phyloP scores from a whole-genome alignment of 2,113 vertebrate genomes.

The Psephotus haematonotus region DNA sequence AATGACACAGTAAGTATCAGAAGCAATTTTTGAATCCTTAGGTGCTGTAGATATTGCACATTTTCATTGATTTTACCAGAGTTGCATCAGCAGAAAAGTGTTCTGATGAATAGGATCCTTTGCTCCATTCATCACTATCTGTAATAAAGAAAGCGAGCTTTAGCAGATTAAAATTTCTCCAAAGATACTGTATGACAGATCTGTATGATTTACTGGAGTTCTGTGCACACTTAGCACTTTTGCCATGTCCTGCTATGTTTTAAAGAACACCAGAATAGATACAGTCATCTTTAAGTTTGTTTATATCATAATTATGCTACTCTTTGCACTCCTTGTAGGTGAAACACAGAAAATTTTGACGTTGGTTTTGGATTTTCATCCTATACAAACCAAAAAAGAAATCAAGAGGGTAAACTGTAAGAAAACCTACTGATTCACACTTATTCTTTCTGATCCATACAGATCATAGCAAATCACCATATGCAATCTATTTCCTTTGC shows the following conservation, averaged over 20 bases:
- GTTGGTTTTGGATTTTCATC: background rate
- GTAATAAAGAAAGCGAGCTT: background rate
- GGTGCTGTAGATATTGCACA: background rate
- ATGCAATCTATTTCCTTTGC: conserved; percentile 99
- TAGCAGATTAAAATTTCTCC: conserved; percentile 16
- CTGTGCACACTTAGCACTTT: background rate
- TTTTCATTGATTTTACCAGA: background rate
- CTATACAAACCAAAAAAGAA: background rate
- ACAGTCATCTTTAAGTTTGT: background rate
- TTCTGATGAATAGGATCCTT: background rate
- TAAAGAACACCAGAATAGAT: background rate
- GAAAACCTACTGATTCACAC: conserved; percentile 12
- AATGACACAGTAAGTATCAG: background rate
- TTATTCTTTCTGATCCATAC: conserved; percentile 53
- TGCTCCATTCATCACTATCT: background rate
- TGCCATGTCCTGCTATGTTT: background rate
- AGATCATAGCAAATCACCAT: conserved; percentile 99
- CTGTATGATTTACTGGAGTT: background rate
- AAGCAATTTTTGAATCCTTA: background rate
- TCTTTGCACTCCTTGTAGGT: background rate
- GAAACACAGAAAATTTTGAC: background rate
- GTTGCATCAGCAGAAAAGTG: background rate
- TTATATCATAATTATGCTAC: background rate
- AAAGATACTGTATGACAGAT: background rate
- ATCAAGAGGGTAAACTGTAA: background rate